Evolutionary conservation across 2,113 vertebrate species (phyloP).

Genomic region (Neodontobutis hainanensis): DNA sequence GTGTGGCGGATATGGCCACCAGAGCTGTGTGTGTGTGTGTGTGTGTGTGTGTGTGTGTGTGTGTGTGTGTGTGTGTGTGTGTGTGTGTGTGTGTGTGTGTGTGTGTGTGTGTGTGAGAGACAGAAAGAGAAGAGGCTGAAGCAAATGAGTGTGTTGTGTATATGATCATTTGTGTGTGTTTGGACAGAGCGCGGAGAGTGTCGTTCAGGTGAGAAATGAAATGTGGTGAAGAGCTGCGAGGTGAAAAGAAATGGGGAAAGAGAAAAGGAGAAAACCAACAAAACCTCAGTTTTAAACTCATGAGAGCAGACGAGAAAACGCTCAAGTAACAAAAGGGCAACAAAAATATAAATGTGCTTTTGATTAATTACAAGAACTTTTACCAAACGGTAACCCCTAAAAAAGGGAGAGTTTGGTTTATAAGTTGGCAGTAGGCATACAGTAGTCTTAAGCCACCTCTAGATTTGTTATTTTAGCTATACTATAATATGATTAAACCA

Average conservation of each 20-base stretch:
- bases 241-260: slow-evolving; percentile 23
- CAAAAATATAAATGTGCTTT: slow-evolving; percentile 7
- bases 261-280: slow-evolving; percentile 26
- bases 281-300: slow-evolving; percentile 2
- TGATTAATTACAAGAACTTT: not conserved
- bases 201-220: slow-evolving; percentile 63
- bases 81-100: too few relatives aligned
- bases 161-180: slow-evolving; percentile 22
- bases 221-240: slow-evolving; percentile 29
- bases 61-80: too few relatives aligned
- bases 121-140: slow-evolving; percentile 28
- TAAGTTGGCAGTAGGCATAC: too few relatives aligned
- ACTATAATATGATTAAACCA: too few relatives aligned
- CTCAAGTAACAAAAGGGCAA: slow-evolving; percentile 2
- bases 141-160: slow-evolving; percentile 27
- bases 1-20: slow-evolving; percentile 71
- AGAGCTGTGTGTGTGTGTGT: slow-evolving; percentile 48
- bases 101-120: too few relatives aligned
- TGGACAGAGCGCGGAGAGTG: slow-evolving; percentile 50
- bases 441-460: too few relatives aligned
- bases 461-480: too few relatives aligned
- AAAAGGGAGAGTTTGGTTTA: too few relatives aligned
- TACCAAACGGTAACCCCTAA: too few relatives aligned
- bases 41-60: too few relatives aligned
- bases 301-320: slow-evolving; percentile 14